Evolutionary conservation across 2,797 vertebrate genomes (phyloP).

Genomic region (Allobates femoralis): DNA sequence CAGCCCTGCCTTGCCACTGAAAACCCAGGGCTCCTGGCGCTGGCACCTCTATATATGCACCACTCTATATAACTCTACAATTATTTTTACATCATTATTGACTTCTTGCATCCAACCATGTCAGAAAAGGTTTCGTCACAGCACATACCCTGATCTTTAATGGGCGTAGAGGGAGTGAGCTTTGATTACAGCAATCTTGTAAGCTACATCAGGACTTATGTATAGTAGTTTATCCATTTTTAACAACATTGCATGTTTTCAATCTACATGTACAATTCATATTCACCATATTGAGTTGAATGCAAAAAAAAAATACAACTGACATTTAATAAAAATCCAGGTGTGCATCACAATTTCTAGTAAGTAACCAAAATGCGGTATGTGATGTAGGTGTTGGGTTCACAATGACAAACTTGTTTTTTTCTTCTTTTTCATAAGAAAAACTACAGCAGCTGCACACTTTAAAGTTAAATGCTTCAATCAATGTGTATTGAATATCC

Average conservation of each 20-base stretch:
- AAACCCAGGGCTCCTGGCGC: no score
- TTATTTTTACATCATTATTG: neutral
- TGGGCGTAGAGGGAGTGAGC: neutral
- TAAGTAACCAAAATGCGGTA: constrained; percentile 7
- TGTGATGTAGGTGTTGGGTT: constrained; percentile 25
- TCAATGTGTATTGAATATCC: constrained; percentile 63
- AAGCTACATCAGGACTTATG: neutral
- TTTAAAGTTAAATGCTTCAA: constrained; percentile 60
- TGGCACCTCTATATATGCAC: no score
- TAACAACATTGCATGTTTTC: neutral
- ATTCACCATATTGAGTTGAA: neutral
- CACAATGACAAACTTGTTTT: constrained; percentile 38
- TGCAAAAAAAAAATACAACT: neutral
- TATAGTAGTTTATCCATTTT: neutral
- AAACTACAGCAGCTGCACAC: constrained; percentile 57
- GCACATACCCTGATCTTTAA: neutral
- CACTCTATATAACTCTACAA: no score
- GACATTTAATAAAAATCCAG: neutral
- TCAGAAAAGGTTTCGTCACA: neutral
- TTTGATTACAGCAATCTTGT: neutral
- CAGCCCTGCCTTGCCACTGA: no score
- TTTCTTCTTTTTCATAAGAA: neutral
- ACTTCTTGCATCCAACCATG: neutral
- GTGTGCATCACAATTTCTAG: constrained; percentile 3
- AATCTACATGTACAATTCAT: neutral